phyloP scores from a whole-genome alignment of 2,888 invertebrate species.

The Alsophila aescularia region DNA sequence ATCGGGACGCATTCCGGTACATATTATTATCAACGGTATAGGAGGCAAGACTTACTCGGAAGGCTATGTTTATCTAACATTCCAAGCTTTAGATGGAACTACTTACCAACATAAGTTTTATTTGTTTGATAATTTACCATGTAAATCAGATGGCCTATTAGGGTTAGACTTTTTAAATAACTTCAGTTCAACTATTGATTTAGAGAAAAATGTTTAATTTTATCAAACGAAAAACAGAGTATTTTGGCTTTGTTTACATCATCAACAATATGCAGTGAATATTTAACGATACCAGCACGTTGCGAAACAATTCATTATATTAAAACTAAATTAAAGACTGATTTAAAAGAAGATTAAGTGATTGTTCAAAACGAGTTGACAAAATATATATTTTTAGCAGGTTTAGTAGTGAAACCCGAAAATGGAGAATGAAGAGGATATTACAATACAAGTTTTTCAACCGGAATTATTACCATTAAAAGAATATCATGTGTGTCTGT shows the following conservation, averaged over 20 bases:
- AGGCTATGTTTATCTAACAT: constrained; percentile 6
- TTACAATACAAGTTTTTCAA: constrained; percentile 22
- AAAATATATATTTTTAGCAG: constrained; percentile 32
- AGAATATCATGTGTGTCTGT: constrained; percentile 30
- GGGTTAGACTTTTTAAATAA: constrained; percentile 33
- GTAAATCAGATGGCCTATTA: constrained; percentile 22
- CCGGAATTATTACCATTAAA: constrained; percentile 6
- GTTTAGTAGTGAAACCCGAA: constrained; percentile 14
- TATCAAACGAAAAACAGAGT: background rate
- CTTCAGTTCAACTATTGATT: constrained; percentile 22
- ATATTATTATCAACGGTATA: constrained; percentile 3
- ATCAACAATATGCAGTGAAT: background rate
- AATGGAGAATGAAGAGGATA: constrained; percentile 22
- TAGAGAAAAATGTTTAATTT: constrained; percentile 11
- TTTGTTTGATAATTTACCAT: constrained; percentile 14
- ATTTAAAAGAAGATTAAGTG: constrained; percentile 25
- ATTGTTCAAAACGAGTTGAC: constrained; percentile 28
- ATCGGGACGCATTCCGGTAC: background rate
- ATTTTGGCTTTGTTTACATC: background rate
- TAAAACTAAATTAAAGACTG: constrained; percentile 1
- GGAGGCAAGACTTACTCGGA: constrained; percentile 6
- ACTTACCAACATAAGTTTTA: constrained; percentile 10
- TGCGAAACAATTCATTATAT: constrained; percentile 31
- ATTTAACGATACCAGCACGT: constrained; percentile 23
- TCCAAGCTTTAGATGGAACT: background rate